Conservation (phyloP, 2,888 invertebrate species). For the Cordylochernes scorpioides region DNA sequence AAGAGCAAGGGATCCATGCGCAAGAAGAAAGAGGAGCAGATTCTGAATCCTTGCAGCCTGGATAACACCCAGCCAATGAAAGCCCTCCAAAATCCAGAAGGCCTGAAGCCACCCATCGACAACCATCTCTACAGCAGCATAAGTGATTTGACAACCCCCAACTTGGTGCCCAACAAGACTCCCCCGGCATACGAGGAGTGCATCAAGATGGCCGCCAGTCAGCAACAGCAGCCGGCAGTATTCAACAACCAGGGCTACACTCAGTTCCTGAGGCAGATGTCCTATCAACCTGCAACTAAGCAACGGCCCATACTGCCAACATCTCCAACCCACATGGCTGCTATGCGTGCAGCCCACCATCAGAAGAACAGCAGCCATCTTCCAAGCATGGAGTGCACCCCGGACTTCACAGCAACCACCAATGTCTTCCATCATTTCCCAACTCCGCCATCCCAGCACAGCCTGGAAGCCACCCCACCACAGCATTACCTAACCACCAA, state of each 20-base stretch:
- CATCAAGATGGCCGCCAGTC: slow-evolving; percentile 2
- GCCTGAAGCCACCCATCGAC: slow-evolving; percentile 22
- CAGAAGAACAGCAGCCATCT: slow-evolving; percentile 19
- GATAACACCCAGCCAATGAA: slow-evolving; percentile 14
- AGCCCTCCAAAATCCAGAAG: slow-evolving; percentile 43
- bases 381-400: slow-evolving; percentile 20
- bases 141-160: slow-evolving; percentile 9
- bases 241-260: slow-evolving; percentile 3
- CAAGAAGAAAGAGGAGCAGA: slow-evolving; percentile 50
- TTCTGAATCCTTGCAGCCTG: slow-evolving; percentile 6
- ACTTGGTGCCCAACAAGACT: slow-evolving; percentile 24
- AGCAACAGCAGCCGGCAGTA: slow-evolving; percentile 24
- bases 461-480: slow-evolving; percentile 36
- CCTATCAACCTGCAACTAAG: slow-evolving; percentile 25
- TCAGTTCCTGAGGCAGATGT: slow-evolving; percentile 19
- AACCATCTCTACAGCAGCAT: slow-evolving; percentile 6
- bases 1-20: slow-evolving; percentile 22
- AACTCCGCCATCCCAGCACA: slow-evolving; percentile 56
- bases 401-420: too few species aligned
- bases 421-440: slow-evolving; percentile 31
- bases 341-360: slow-evolving; percentile 67
- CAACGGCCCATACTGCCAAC: slow-evolving; percentile 65
- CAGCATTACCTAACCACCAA: slow-evolving; percentile 37
- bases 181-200: slow-evolving; percentile 62
- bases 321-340: slow-evolving; percentile 83